Evolutionary conservation across 2,888 invertebrate genomes (phyloP).

Genomic region (Andricus curvator): DNA sequence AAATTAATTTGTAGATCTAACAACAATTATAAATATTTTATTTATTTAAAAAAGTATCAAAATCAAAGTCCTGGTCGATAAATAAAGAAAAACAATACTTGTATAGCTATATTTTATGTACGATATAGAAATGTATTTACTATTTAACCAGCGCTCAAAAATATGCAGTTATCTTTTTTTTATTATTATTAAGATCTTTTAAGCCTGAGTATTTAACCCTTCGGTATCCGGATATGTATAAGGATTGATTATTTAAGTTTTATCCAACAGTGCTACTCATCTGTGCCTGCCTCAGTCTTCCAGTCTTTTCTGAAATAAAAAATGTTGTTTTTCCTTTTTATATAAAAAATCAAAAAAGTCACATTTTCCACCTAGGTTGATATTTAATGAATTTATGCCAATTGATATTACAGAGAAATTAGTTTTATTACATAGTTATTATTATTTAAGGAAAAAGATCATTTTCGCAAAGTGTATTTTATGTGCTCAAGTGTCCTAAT

Average conservation of each 20-base stretch:
- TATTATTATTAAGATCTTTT: not conserved
- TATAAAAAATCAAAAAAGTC: not conserved
- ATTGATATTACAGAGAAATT: not conserved
- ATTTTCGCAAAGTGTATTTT: not conserved
- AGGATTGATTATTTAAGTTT: slow-evolving; percentile 23
- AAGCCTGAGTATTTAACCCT: slow-evolving; percentile 25
- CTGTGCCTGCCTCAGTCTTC: slow-evolving; percentile 31
- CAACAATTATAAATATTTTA: not conserved
- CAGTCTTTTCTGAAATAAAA: not conserved
- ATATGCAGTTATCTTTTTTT: not conserved
- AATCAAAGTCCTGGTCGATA: not conserved
- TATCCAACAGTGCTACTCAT: slow-evolving; percentile 31
- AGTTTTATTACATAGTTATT: not conserved
- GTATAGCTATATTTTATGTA: slow-evolving; percentile 22
- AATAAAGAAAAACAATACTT: not conserved
- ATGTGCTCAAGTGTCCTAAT: not conserved
- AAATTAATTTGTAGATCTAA: too few relatives aligned
- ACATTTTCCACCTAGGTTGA: not conserved
- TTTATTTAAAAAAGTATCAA: not conserved
- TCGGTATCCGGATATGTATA: slow-evolving; percentile 23
- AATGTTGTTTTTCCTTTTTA: not conserved
- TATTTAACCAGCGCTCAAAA: slow-evolving; percentile 33
- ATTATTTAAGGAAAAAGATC: not conserved
- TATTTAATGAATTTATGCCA: not conserved
- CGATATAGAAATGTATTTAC: slow-evolving; percentile 28